phyloP scores from a whole-genome alignment of 2,113 vertebrate genomes.

The Tetraodon nigroviridis region DNA sequence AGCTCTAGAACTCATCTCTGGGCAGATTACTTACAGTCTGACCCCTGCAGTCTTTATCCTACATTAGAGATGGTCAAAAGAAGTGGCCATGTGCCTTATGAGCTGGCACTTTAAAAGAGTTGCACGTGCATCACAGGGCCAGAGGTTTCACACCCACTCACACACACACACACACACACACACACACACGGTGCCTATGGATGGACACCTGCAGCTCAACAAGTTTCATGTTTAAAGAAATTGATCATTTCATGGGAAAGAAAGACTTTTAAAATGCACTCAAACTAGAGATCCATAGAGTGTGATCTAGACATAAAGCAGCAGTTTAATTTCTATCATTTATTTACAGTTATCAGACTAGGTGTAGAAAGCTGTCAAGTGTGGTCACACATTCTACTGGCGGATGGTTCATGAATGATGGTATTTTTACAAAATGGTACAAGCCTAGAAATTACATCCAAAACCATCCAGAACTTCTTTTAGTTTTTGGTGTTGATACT shows the following conservation, averaged over 20 bases:
- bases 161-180: slow-evolving; percentile 38
- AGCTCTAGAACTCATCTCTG: slow-evolving; percentile 41
- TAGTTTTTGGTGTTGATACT: too few relatives aligned
- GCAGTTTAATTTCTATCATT: too few relatives aligned
- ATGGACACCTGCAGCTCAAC: slow-evolving; percentile 3
- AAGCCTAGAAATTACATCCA: too few relatives aligned
- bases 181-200: slow-evolving; percentile 23
- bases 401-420: too few relatives aligned
- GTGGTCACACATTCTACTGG: too few relatives aligned
- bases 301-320: too few relatives aligned
- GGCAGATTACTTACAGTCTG: slow-evolving; percentile 36
- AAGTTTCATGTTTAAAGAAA: neutral
- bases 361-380: too few relatives aligned
- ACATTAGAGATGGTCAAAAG: slow-evolving; percentile 41
- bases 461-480: too few relatives aligned
- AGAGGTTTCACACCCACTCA: slow-evolving; percentile 44
- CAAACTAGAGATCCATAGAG: too few relatives aligned
- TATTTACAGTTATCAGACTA: neutral
- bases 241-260: too few relatives aligned
- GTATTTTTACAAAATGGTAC: too few relatives aligned
- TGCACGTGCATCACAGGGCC: slow-evolving; percentile 26
- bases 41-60: slow-evolving; percentile 33
- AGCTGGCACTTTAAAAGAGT: slow-evolving; percentile 7
- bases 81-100: slow-evolving; percentile 29
- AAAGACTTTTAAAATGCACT: too few relatives aligned